Conservation (phyloP, 1,140 invertebrate species). For the Zaprionus kolodkinae region DNA sequence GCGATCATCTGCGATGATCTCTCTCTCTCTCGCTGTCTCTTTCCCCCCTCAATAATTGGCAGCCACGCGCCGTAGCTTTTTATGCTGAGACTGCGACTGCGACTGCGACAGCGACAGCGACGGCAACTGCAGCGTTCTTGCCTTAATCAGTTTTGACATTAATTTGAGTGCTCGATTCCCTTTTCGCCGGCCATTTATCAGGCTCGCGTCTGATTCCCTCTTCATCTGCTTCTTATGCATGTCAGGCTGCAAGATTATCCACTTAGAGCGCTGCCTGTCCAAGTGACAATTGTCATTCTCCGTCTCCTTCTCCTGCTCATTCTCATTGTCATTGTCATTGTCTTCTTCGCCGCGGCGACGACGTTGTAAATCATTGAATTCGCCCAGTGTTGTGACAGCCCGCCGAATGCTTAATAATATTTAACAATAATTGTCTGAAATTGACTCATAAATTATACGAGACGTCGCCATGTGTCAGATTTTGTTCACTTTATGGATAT, state of each 20-base stretch:
- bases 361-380: slow-evolving; percentile 75
- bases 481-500: slow-evolving; percentile 61
- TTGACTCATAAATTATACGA: slow-evolving; percentile 82
- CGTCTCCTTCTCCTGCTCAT: too few relatives aligned
- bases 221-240: slow-evolving; percentile 48
- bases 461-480: slow-evolving; percentile 64
- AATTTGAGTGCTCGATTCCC: slow-evolving; percentile 68
- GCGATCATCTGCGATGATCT: slow-evolving; percentile 43
- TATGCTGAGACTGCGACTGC: too few relatives aligned
- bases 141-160: slow-evolving; percentile 81
- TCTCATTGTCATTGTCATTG: slow-evolving; percentile 27
- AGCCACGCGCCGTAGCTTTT: slow-evolving; percentile 58
- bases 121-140: slow-evolving; percentile 11
- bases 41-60: slow-evolving; percentile 64
- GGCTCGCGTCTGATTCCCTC: not conserved
- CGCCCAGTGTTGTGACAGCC: slow-evolving; percentile 75
- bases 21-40: slow-evolving; percentile 10
- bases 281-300: slow-evolving; percentile 69
- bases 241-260: slow-evolving; percentile 71
- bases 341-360: slow-evolving; percentile 22
- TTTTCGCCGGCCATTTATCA: slow-evolving; percentile 52
- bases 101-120: slow-evolving; percentile 7
- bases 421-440: slow-evolving; percentile 84
- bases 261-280: slow-evolving; percentile 76
- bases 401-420: slow-evolving; percentile 83